Base-by-base conservation (phyloP, 2,797 vertebrate genomes). In the Neosalanx taihuensis region DNA sequence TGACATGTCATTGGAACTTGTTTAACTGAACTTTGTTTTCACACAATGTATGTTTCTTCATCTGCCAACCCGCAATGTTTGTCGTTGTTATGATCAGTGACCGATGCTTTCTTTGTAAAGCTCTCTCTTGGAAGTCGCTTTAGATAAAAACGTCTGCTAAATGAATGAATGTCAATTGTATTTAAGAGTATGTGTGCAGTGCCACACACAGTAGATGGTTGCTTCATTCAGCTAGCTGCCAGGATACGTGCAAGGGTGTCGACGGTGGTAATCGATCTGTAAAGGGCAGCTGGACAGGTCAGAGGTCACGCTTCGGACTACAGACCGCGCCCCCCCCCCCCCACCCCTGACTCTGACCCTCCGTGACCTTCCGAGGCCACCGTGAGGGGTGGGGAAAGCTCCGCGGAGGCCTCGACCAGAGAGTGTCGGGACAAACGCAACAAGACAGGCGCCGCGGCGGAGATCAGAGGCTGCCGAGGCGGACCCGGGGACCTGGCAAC, bases 371-470 rank as follows among this genome's bases (percentile, higher is more conserved):
- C n/a, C 57, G 69, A 76, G 66, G 70, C 69, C 33, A 33, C 51
- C 33, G 60, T 4, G 67, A 33, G 33, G 31, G 1, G 56, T 5
- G 35, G 33, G 60, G 66, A 13, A 29, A 5, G 23, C 1, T 29
- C n/a, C 10, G 71, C 62, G 17, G 66, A 15, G 31, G 37, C 73
- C 79, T 83, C 81, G 65, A 72, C 15, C 17, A 79, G 29, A 29
- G 5, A 56, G 81, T 82, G 41, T 81, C 67, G 79, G 67, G 33
- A 72, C 29, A 77, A 84, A 89, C 79, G 46, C 59, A 77, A 87
- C 71, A 70, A n/a, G 83, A 82, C 86, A 84, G 73, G 75, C 75
- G 69, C 73, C 72, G 79, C 68, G 60, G 81, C 77, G 1, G 67
- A 79, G 80, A 86, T 83, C 81, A 70, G 65, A 76, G 17, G 20